A percentile compares a stretch with the other conserved stretches of the same genome.
Conservation (phyloP, 2,888 invertebrate genomes). For the Thumatha senex region DNA sequence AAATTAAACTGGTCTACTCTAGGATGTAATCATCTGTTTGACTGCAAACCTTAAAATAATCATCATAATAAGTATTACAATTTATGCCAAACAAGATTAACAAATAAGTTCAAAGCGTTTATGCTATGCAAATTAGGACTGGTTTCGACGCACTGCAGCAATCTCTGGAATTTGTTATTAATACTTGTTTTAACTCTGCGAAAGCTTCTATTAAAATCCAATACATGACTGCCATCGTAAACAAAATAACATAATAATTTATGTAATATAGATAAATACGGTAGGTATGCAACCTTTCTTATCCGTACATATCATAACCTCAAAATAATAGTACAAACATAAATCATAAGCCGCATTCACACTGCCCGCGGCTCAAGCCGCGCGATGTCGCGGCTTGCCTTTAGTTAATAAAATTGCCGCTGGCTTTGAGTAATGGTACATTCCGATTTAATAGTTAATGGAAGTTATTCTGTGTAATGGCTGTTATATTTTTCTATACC, state of each 20-base stretch:
- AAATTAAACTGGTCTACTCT: too few relatives aligned
- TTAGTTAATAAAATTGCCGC: slow-evolving; percentile 6
- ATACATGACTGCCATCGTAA: background rate
- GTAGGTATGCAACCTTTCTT: slow-evolving; percentile 1
- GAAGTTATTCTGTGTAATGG: background rate
- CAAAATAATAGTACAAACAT: slow-evolving; percentile 24
- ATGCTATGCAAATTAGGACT: too few relatives aligned
- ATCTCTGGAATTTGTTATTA: too few relatives aligned
- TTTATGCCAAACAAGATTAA: too few relatives aligned
- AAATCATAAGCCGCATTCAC: slow-evolving; percentile 21
- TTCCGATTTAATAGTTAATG: slow-evolving; percentile 6
- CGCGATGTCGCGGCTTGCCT: background rate
- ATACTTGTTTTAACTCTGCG: background rate
- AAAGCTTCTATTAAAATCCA: background rate
- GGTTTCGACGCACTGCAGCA: too few relatives aligned
- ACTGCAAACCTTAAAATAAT: too few relatives aligned
- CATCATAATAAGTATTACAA: too few relatives aligned
- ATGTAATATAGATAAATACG: background rate
- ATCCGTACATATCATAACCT: slow-evolving; percentile 14
- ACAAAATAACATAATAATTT: background rate
- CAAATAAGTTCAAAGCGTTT: too few relatives aligned
- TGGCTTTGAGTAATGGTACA: slow-evolving; percentile 1
- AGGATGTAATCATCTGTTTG: too few relatives aligned
- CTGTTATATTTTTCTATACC: background rate
- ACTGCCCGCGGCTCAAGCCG: slow-evolving; percentile 1